phyloP scores from a whole-genome alignment of 2,113 vertebrate genomes.

The Lagopus leucura region DNA sequence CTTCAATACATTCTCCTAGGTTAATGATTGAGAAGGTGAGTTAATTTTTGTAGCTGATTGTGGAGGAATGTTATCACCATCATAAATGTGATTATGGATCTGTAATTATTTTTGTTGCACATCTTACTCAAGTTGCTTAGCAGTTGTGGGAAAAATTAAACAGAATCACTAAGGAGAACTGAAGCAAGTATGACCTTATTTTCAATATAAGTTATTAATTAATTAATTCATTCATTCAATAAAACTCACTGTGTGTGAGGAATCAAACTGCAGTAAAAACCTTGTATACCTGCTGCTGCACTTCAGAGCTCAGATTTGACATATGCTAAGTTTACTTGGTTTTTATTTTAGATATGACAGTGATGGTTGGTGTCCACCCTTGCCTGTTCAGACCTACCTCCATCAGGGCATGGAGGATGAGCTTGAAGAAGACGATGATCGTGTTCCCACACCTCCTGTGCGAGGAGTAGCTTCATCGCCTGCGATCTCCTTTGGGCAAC shows the following conservation, averaged over 20 bases:
- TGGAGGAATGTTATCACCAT: slow-evolving; percentile 25
- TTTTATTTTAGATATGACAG: slow-evolving; percentile 90
- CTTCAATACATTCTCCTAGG: neutral
- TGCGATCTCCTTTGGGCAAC: slow-evolving; percentile 95
- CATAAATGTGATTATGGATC: slow-evolving; percentile 9
- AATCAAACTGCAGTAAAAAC: neutral
- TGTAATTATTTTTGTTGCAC: neutral
- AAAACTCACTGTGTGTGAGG: accelerated
- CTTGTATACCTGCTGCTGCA: neutral
- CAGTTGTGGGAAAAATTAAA: neutral
- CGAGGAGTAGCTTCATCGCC: slow-evolving; percentile 96
- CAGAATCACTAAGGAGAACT: neutral
- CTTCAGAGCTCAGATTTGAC: neutral
- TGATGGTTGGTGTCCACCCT: slow-evolving; percentile 93
- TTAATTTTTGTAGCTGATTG: slow-evolving; percentile 52
- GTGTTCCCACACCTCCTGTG: slow-evolving; percentile 95
- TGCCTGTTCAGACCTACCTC: slow-evolving; percentile 96
- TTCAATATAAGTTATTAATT: neutral
- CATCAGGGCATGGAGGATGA: slow-evolving; percentile 99
- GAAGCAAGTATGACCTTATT: neutral
- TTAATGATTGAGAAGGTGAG: slow-evolving; percentile 6
- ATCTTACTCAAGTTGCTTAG: neutral
- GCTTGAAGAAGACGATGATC: slow-evolving; percentile 96
- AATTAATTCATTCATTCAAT: too few relatives aligned
- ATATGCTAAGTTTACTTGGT: neutral